Percentiles rank a stretch among this genome's conserved stretches.
phyloP scores from a whole-genome alignment of 2,888 invertebrate genomes.

The Fragum sueziense region DNA sequence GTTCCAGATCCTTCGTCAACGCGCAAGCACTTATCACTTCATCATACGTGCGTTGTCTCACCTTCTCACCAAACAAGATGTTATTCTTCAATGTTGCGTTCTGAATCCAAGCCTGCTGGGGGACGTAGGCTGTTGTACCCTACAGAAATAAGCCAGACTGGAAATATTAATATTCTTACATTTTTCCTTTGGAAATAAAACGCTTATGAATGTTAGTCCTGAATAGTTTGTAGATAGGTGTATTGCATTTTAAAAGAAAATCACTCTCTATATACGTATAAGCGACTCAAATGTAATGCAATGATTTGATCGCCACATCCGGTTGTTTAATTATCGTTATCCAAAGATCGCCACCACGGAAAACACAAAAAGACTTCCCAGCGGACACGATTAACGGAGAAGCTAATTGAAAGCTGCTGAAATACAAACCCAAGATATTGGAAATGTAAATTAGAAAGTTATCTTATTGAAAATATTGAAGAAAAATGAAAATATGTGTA shows the following conservation, averaged over 20 bases:
- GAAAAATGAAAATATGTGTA: neutral
- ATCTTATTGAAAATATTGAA: neutral
- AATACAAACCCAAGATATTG: neutral
- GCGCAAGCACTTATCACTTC: slow-evolving; percentile 95
- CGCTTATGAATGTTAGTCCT: too few species aligned
- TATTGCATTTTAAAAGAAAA: too few species aligned
- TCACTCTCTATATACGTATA: too few species aligned
- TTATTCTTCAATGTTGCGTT: slow-evolving; percentile 96
- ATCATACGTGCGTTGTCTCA: slow-evolving; percentile 89
- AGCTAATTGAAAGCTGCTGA: neutral
- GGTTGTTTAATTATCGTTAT: too few species aligned
- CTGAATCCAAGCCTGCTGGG: slow-evolving; percentile 89
- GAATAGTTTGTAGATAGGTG: too few species aligned
- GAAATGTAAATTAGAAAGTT: neutral
- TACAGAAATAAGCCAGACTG: too few species aligned
- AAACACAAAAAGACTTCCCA: neutral
- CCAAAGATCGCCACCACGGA: too few species aligned
- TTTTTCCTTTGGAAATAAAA: too few species aligned
- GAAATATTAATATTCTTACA: too few species aligned
- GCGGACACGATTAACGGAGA: neutral
- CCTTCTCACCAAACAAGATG: slow-evolving; percentile 92
- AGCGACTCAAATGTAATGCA: too few species aligned
- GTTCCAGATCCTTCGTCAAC: slow-evolving; percentile 93
- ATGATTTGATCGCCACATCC: too few species aligned
- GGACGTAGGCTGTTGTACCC: slow-evolving; percentile 50